Percentiles rank a stretch among this genome's conserved stretches.
Conservation (phyloP, 30 jellyfish, hydroid and myxozoan genomes). For the Aurelia sp. region DNA sequence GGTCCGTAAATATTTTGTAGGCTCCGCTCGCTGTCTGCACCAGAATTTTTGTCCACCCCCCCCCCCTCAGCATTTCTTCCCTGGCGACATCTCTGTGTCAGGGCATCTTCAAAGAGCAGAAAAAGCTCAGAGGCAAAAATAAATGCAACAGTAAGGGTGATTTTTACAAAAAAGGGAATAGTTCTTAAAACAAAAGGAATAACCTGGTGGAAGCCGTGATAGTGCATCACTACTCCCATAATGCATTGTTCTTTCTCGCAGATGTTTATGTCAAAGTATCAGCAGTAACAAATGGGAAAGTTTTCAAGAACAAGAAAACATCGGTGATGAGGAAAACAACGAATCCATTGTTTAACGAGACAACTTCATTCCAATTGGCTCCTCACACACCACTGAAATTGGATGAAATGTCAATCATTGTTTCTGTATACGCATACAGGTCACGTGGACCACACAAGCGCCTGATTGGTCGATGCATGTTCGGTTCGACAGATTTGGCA, state of each 20-base stretch:
- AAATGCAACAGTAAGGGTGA: too few species aligned
- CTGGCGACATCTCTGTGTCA: too few species aligned
- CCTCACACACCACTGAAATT: constrained; percentile 16
- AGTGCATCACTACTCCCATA: too few species aligned
- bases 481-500: constrained; percentile 65
- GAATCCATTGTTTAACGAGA: constrained; percentile 67
- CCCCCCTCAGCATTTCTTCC: too few species aligned
- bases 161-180: too few species aligned
- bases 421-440: constrained; percentile 51
- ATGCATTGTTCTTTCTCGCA: neutral
- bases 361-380: constrained; percentile 28
- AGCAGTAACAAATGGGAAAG: constrained; percentile 41
- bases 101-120: too few species aligned
- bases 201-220: too few species aligned
- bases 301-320: constrained; percentile 58
- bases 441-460: constrained; percentile 81
- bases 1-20: too few species aligned
- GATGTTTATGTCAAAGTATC: constrained; percentile 70
- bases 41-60: too few species aligned
- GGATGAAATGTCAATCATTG: constrained; percentile 21
- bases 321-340: constrained; percentile 25
- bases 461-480: constrained; percentile 73
- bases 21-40: too few species aligned
- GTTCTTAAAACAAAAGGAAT: too few species aligned
- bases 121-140: too few species aligned